Base-by-base conservation (phyloP, 2,797 vertebrate species). In the Sebastes cheni region DNA sequence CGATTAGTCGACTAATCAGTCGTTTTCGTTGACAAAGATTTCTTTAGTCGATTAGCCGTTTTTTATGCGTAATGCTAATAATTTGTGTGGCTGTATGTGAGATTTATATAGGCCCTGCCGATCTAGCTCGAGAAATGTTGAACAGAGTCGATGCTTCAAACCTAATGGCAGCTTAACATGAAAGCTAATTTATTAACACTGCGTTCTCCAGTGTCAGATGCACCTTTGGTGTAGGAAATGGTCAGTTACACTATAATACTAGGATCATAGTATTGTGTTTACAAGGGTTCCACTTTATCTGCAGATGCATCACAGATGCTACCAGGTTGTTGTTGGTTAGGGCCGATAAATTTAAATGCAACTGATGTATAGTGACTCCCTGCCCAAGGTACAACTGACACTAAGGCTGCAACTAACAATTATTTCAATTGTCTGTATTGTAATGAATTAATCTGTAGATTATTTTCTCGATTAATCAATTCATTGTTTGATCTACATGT, bases 11-110 rank as follows among this genome's bases (percentile, higher is more conserved):
- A 18, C 16, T 42, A 42, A 42, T 42, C 39, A 16, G 39, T 42
- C 7, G 7, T 46, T 0, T 46, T 18, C 1, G 3, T 18, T 0
- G 16, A 8, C 42, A 18, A 46, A 18, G 16, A 46, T 46, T 18
- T 46, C 42, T 46, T 39, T 46, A 0, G 42, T 46, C 42, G 2
- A 46, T 46, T 46, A 46, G 42, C 16, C 3, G 6, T 46, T 18
- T 46, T 46, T 18, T 18, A 8, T 46, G 42, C 3, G 42, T 18
- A 39, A 39, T 39, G 36, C 13, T 39, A 39, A 0, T 39, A 39
- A 39, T 39, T 39, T 39, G 36, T 39, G 36, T 39, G 36, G 36
- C 36, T 39, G 36, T 39, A 8, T 67, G 22, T 39, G 39, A 46
- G 8, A 12, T 61, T 9, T 25, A 18, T 61, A 3, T 13, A 14